A percentile compares a stretch with the other conserved stretches of the same genome.
phyloP scores from a whole-genome alignment of 2,113 vertebrate species.

The Macquaria australasica region DNA sequence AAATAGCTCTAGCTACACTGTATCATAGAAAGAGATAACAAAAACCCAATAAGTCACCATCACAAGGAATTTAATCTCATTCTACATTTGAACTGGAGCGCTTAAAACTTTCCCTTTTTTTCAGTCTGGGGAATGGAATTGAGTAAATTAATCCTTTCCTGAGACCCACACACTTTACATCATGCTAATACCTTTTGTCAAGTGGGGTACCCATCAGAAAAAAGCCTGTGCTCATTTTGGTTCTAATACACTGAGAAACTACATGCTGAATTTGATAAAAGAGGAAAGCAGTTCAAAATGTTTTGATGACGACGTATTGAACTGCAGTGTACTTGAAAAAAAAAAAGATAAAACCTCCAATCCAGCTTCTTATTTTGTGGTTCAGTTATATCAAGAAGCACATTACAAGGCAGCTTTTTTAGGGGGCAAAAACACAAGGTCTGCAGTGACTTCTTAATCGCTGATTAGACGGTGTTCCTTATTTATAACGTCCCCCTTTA shows the following conservation, averaged over 20 bases:
- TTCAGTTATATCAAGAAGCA: not conserved
- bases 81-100: slow-evolving; percentile 43
- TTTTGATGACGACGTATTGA: slow-evolving; percentile 13
- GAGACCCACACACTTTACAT: slow-evolving; percentile 60
- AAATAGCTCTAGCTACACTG: slow-evolving; percentile 30
- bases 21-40: slow-evolving; percentile 43
- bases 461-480: slow-evolving; percentile 4
- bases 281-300: not conserved
- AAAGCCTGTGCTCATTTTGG: slow-evolving; percentile 29
- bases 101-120: slow-evolving; percentile 49
- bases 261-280: slow-evolving; percentile 24
- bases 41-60: slow-evolving; percentile 58
- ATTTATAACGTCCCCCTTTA: slow-evolving; percentile 29
- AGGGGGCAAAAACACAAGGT: not conserved
- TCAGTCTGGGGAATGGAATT: slow-evolving; percentile 34
- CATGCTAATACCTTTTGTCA: slow-evolving; percentile 68
- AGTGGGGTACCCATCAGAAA: slow-evolving; percentile 48
- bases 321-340: slow-evolving; percentile 1
- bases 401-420: not conserved
- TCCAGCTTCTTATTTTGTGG: not conserved
- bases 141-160: slow-evolving; percentile 59
- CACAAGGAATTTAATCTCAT: slow-evolving; percentile 60
- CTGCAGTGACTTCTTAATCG: not conserved
- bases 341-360: not conserved
- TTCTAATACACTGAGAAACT: slow-evolving; percentile 17